A percentile compares a stretch with the other conserved stretches of the same genome.
These are phyloP conservation scores for Agonopterix subpropinquella DNA, from an alignment of 2,888 invertebrate genomes.

Conservation along the genomic window DNA sequence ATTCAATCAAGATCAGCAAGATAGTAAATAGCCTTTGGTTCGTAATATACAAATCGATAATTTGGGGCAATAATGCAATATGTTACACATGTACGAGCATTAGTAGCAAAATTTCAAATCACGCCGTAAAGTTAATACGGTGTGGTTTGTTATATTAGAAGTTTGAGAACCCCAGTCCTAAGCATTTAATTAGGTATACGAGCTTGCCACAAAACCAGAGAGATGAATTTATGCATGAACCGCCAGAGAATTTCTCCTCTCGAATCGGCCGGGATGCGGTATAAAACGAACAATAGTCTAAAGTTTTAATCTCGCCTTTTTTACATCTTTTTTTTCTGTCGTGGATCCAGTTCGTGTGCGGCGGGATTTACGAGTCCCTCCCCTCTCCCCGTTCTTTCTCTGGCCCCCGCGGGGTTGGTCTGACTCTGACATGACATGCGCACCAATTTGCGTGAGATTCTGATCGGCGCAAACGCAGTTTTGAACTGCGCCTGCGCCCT, in stretches of 20 bases:
- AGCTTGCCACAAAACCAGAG: slow-evolving; percentile 50
- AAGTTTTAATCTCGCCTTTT: slow-evolving; percentile 57
- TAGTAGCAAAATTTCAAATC: too few species aligned
- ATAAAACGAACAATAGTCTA: slow-evolving; percentile 71
- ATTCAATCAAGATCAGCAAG: too few species aligned
- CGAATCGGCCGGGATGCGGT: slow-evolving; percentile 34
- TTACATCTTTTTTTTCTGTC: slow-evolving; percentile 29
- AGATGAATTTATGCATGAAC: slow-evolving; percentile 73
- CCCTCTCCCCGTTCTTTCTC: slow-evolving; percentile 27
- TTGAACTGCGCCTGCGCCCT: slow-evolving; percentile 6
- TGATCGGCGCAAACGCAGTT: not conserved
- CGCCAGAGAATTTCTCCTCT: slow-evolving; percentile 48
- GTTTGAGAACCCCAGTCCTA: not conserved
- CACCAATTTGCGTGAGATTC: slow-evolving; percentile 13
- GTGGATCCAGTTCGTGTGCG: slow-evolving; percentile 57
- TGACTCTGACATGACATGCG: slow-evolving; percentile 32
- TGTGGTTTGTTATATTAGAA: not conserved
- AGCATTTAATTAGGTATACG: slow-evolving; percentile 67
- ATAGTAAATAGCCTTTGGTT: too few species aligned
- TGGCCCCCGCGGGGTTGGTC: slow-evolving; percentile 18
- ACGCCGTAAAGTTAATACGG: too few species aligned
- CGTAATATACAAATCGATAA: too few species aligned
- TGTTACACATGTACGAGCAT: too few species aligned
- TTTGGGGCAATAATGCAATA: too few species aligned
- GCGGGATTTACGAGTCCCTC: slow-evolving; percentile 46